Evolutionary conservation across 2,888 invertebrate genomes (phyloP).

Genomic region (Gasteruption jaculator): DNA sequence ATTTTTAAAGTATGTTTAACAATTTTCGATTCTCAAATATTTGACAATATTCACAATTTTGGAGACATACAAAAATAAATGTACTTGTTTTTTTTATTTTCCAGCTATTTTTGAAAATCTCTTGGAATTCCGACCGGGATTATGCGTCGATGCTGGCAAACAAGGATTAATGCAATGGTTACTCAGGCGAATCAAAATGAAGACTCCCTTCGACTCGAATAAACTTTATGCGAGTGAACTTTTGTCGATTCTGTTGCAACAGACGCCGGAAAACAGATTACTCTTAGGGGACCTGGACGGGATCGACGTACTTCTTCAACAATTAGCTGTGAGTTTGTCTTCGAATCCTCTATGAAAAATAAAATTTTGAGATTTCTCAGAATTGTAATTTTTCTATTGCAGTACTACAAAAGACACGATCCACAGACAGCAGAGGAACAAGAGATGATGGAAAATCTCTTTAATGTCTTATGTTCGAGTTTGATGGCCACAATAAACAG

Average conservation of each 20-base stretch:
- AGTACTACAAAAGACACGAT: constrained; percentile 93
- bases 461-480: constrained; percentile 91
- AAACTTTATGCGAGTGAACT: constrained; percentile 96
- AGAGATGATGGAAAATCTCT: constrained; percentile 98
- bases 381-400: constrained; percentile 21
- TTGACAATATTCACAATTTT: constrained; percentile 6
- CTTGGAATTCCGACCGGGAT: constrained; percentile 82
- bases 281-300: constrained; percentile 90
- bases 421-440: constrained; percentile 88
- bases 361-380: not conserved
- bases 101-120: constrained; percentile 91
- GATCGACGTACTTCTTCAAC: constrained; percentile 93
- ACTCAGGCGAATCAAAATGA: constrained; percentile 81
- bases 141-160: constrained; percentile 80
- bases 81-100: constrained; percentile 29
- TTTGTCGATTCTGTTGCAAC: constrained; percentile 90
- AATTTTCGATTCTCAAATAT: no score
- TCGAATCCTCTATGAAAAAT: constrained; percentile 8
- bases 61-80: no score
- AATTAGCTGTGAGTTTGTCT: constrained; percentile 68
- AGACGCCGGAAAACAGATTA: constrained; percentile 75
- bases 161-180: constrained; percentile 92
- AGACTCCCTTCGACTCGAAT: constrained; percentile 90
- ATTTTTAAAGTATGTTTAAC: no score
- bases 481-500: constrained; percentile 85